These are phyloP conservation scores for Pterostichus niger DNA, from an alignment of 2,888 invertebrate species.

Conservation along the genomic window DNA sequence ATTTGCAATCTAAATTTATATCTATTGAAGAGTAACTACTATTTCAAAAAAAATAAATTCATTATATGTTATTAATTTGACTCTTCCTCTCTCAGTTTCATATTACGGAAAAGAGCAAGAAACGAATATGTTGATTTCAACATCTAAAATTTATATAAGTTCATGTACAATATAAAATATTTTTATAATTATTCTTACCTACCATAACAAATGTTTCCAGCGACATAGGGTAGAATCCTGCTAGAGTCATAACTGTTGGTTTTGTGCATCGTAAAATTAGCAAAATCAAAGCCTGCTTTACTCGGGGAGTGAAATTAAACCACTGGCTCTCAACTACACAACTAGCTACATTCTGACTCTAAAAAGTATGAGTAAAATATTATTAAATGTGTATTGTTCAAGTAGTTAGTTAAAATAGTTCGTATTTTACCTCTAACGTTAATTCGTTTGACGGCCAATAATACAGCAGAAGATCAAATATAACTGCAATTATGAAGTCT, in stretches of 20 bases:
- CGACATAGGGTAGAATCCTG: constrained; percentile 56
- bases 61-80: too few relatives aligned
- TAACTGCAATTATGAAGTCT: background rate
- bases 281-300: constrained; percentile 29
- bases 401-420: background rate
- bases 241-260: constrained; percentile 58
- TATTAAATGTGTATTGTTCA: background rate
- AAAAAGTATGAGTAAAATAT: background rate
- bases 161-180: too few relatives aligned
- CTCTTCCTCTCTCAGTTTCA: too few relatives aligned
- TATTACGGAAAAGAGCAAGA: too few relatives aligned
- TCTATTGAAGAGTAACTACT: too few relatives aligned
- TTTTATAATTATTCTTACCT: background rate
- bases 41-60: too few relatives aligned
- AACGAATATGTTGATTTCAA: background rate
- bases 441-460: background rate
- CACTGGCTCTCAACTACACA: constrained; percentile 15
- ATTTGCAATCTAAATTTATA: too few relatives aligned
- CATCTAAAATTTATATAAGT: background rate
- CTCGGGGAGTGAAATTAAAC: constrained; percentile 27
- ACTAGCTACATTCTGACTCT: constrained; percentile 2
- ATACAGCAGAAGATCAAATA: background rate
- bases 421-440: background rate
- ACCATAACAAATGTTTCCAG: constrained; percentile 61
- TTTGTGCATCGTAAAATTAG: constrained; percentile 56